Evolutionary conservation across 2,797 vertebrate species (phyloP).

Genomic region (Monodelphis domestica): DNA sequence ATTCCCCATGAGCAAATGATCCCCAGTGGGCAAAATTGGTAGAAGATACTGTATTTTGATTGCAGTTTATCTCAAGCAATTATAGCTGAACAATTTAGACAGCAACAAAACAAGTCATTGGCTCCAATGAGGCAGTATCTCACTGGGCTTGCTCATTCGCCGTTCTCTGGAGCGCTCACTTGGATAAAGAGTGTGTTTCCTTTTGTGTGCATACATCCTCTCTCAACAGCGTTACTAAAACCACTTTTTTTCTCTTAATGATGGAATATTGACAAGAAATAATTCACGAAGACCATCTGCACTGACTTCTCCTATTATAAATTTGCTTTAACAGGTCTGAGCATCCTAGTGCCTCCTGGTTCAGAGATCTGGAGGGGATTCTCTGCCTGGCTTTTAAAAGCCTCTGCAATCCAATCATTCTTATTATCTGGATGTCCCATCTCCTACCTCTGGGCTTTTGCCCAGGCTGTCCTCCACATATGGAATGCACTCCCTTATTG

Average conservation of each 20-base stretch:
- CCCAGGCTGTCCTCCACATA: not conserved
- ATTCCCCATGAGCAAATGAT: slow-evolving; percentile 70
- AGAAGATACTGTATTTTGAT: slow-evolving; percentile 74
- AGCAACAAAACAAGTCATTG: slow-evolving; percentile 64
- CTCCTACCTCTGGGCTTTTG: not conserved
- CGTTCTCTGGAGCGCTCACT: not conserved
- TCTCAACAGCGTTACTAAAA: slow-evolving; percentile 50
- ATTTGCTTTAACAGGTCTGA: slow-evolving; percentile 30
- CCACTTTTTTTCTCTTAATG: slow-evolving; percentile 66
- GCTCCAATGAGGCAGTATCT: slow-evolving; percentile 46
- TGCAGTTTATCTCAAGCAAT: slow-evolving; percentile 73
- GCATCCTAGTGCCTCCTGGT: not conserved
- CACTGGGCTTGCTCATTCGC: slow-evolving; percentile 43
- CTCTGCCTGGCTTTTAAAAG: not conserved
- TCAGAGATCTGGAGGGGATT: not conserved
- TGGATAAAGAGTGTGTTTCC: slow-evolving; percentile 57
- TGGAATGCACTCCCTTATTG: not conserved
- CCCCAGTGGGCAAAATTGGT: slow-evolving; percentile 70
- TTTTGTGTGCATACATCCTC: slow-evolving; percentile 46
- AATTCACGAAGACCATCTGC: slow-evolving; percentile 63
- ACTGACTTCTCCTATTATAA: slow-evolving; percentile 40
- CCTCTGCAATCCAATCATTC: not conserved
- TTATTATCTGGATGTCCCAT: not conserved
- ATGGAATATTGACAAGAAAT: slow-evolving; percentile 60
- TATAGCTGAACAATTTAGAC: slow-evolving; percentile 72